Base-by-base conservation (phyloP, 2,888 invertebrate genomes). In the Ennomos quercinarius region DNA sequence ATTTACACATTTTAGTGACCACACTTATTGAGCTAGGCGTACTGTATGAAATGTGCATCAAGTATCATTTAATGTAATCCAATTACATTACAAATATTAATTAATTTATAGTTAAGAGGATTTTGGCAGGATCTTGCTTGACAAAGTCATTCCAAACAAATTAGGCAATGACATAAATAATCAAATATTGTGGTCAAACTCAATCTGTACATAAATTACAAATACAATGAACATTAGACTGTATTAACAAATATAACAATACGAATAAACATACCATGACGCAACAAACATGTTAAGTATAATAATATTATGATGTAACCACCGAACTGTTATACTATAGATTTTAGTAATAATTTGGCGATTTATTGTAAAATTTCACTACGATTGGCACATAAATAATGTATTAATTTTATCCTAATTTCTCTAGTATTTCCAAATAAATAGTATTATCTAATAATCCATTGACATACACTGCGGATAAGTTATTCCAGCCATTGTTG, bases 1-100 rank as follows among this genome's bases (percentile, higher is more conserved):
- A 92, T 92, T 90, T 92, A 92, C 92, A 92, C 83, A 88, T 84
- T 88, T 86, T 81, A 87, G 91, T 92, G 91, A 90, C 89, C 88
- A 90, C 89, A 91, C 89, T 91, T 91, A 91, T 87, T 89, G 89
- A 91, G 89, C 91, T 92, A 92, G 85, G 85, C 87, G 77, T 89
- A 87, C 84, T 80, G 85, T 89, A 89, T 86, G 90, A 91, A 91
- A 89, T 87, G 92, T 91, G 91, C 92, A 90, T 86, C 79, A 86
- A 87, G 78, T 83, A 78, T 78, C 78, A 53, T 17, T 51, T 68
- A 80, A 86, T 90, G 89, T 89, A 89, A 91, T 91, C 78, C 78
- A 78, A 89, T 90, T 91, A 91, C 89, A 86, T 89, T 84, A 83
- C 77, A 83, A 80, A 78, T 83, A 78, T 17, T 61, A 80, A 70